Evolutionary conservation across 2,888 invertebrate species (phyloP).

Genomic region (Entomobrya multifasciata): DNA sequence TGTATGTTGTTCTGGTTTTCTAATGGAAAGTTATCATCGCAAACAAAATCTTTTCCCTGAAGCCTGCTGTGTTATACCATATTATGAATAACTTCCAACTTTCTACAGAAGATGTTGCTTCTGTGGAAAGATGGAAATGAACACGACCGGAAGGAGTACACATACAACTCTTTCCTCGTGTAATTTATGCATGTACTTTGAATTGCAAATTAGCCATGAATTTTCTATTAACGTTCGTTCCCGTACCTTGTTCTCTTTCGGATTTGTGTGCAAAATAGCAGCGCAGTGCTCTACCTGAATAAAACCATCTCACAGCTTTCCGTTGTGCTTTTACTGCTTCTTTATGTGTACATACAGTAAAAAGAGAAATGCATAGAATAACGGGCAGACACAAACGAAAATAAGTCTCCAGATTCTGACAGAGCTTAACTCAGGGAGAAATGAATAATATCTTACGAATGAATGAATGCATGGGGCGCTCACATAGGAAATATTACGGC

Average conservation of each 20-base stretch:
- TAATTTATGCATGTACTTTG: slow-evolving; percentile 68
- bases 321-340: not conserved
- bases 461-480: not conserved
- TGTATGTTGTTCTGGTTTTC: no score
- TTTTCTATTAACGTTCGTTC: slow-evolving; percentile 66
- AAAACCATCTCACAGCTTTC: not conserved
- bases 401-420: not conserved
- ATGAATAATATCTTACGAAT: slow-evolving; percentile 12
- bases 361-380: not conserved
- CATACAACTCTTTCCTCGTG: slow-evolving; percentile 17
- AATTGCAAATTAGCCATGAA: slow-evolving; percentile 71
- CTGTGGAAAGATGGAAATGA: no score
- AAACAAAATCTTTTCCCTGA: no score
- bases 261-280: no score
- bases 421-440: slow-evolving; percentile 30
- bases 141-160: no score
- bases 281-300: not conserved
- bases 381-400: not conserved
- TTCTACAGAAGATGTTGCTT: no score
- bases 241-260: slow-evolving; percentile 6
- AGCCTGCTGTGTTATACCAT: no score
- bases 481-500: not conserved
- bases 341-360: not conserved
- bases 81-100: no score
- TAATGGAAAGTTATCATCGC: no score